Percentiles rank a stretch among this genome's conserved stretches.
Conservation (phyloP, 2,113 vertebrate genomes). For the Pantherophis guttatus region DNA sequence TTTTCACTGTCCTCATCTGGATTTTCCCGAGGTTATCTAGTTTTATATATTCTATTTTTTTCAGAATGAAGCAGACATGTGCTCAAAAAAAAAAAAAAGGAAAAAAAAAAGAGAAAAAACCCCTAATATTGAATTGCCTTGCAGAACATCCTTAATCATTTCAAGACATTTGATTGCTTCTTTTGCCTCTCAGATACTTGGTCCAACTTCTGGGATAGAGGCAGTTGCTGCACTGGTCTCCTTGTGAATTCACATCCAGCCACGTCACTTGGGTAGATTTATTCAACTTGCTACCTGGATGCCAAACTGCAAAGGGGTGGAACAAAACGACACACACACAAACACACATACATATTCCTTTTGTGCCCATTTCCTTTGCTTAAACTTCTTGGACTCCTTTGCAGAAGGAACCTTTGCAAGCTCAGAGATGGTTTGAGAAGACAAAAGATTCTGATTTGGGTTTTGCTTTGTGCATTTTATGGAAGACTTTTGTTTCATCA, state of each 20-base stretch:
- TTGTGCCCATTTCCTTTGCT: conserved; percentile 44
- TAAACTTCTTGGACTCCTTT: conserved; percentile 38
- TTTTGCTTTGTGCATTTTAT: conserved; percentile 40
- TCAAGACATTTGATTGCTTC: conserved; percentile 51
- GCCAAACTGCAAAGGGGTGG: conserved; percentile 53
- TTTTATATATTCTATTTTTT: conserved; percentile 70
- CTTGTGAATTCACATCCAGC: conserved; percentile 30
- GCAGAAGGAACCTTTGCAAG: conserved; percentile 42
- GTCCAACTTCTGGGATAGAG: conserved; percentile 38
- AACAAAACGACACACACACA: conserved; percentile 9
- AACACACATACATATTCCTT: conserved; percentile 11
- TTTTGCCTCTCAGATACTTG: conserved; percentile 44
- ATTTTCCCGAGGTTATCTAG: conserved; percentile 65
- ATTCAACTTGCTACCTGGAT: conserved; percentile 42
- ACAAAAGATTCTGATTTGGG: background rate
- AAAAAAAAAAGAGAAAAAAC: conserved; percentile 13
- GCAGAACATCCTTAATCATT: conserved; percentile 55
- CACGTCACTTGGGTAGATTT: conserved; percentile 35
- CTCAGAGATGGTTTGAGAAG: conserved; percentile 32
- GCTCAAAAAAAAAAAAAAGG: conserved; percentile 1
- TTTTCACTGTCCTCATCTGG: conserved; percentile 58
- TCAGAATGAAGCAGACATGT: conserved; percentile 49
- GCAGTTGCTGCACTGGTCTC: conserved; percentile 27
- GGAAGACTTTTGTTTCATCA: conserved; percentile 56
- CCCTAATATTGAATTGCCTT: conserved; percentile 51